Percentiles rank a stretch among this genome's conserved stretches.
Evolutionary conservation across 1,140 invertebrate genomes (phyloP).

Genomic region (Probaryconus sp.): DNA sequence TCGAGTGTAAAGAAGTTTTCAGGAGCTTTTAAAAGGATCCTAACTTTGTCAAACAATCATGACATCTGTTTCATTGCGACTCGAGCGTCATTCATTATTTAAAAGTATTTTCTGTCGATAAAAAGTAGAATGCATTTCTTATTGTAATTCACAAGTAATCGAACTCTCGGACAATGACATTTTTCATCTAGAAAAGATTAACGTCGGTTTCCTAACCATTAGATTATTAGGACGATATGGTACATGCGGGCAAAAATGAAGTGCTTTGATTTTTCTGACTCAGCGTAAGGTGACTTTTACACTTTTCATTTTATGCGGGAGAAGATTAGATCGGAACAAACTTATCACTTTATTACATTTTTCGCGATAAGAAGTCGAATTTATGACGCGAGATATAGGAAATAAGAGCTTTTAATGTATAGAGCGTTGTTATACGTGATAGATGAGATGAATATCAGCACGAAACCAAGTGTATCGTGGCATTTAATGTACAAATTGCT

Average conservation of each 20-base stretch:
- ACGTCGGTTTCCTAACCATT: background rate
- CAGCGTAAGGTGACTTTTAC: conserved; percentile 22
- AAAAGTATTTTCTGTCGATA: no score
- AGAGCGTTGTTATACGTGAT: background rate
- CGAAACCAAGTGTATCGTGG: background rate
- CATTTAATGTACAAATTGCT: no score
- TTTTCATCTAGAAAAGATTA: background rate
- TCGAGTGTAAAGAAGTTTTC: no score
- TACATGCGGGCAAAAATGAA: conserved; percentile 27
- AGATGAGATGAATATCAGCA: background rate
- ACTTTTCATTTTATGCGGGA: conserved; percentile 25
- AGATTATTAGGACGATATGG: conserved; percentile 12
- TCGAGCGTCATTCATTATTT: no score
- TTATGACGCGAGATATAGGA: conserved; percentile 5
- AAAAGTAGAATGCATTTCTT: background rate
- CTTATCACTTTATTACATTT: conserved; percentile 8
- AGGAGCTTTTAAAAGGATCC: no score
- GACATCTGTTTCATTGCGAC: no score
- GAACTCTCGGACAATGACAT: background rate
- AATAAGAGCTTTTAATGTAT: background rate
- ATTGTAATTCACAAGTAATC: conserved; percentile 5
- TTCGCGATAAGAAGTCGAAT: conserved; percentile 12
- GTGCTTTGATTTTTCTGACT: conserved; percentile 33
- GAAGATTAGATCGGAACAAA: conserved; percentile 22
- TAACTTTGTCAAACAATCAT: no score